phyloP scores from a whole-genome alignment of 2,888 invertebrate genomes.

The Drosophila tanythrix region DNA sequence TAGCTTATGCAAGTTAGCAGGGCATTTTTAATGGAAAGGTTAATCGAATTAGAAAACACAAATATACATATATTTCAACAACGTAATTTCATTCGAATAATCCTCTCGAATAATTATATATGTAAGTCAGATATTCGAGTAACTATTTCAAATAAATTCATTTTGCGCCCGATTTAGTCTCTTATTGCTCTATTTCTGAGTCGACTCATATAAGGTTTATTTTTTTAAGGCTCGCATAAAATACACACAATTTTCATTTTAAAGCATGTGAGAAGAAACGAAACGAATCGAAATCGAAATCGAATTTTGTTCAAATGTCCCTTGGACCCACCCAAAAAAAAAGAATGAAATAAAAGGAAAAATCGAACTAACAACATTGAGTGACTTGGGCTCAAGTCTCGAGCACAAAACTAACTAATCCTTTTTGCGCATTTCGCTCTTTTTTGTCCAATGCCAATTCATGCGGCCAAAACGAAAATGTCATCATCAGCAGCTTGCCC shows the following conservation, averaged over 20 bases:
- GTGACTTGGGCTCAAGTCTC: slow-evolving; percentile 53
- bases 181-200: not conserved
- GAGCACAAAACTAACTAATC: slow-evolving; percentile 71
- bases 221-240: slow-evolving; percentile 8
- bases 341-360: not conserved
- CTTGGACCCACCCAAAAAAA: slow-evolving; percentile 16
- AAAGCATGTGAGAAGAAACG: slow-evolving; percentile 7
- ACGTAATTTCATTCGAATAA: not conserved
- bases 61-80: not conserved
- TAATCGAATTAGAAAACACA: not conserved
- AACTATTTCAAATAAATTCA: not conserved
- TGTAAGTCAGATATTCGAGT: not conserved
- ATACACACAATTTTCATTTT: not conserved
- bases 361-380: slow-evolving; percentile 57
- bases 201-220: not conserved
- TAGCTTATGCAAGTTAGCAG: no score
- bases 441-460: slow-evolving; percentile 61
- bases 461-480: slow-evolving; percentile 74
- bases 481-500: slow-evolving; percentile 75
- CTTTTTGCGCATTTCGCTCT: slow-evolving; percentile 69
- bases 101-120: not conserved
- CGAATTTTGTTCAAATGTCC: slow-evolving; percentile 58
- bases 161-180: not conserved
- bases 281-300: slow-evolving; percentile 48
- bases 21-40: not conserved